These are phyloP conservation scores for Phasia obesa DNA, from an alignment of 2,888 invertebrate species.

Conservation along the genomic window DNA sequence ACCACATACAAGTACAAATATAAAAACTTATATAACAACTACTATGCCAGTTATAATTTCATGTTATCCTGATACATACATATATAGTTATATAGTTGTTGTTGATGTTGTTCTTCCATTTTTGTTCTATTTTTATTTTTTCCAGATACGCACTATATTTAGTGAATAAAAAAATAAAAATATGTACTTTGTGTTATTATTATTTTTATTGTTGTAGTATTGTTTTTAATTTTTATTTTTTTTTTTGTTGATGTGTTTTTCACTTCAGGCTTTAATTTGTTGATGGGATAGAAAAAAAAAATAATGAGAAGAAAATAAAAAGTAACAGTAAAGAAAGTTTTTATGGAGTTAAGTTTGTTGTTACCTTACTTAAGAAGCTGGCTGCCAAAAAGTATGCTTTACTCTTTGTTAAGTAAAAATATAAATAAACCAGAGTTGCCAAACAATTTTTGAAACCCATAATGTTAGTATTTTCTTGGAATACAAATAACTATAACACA, in stretches of 20 bases:
- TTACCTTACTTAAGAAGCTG: constrained; percentile 33
- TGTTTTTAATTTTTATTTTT: constrained; percentile 11
- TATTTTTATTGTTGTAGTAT: constrained; percentile 19
- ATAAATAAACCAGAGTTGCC: background rate
- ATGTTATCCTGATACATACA: constrained; percentile 8
- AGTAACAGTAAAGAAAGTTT: constrained; percentile 27
- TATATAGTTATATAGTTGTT: background rate
- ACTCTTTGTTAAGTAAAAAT: constrained; percentile 42
- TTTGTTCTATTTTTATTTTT: background rate
- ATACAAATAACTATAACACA: background rate
- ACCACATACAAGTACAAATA: background rate
- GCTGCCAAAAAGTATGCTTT: constrained; percentile 51
- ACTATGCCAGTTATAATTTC: constrained; percentile 4
- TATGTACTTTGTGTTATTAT: constrained; percentile 14
- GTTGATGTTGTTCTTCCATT: background rate
- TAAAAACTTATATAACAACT: background rate
- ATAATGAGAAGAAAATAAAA: background rate
- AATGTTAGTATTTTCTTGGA: background rate
- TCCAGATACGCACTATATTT: too few species aligned
- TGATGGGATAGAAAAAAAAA: constrained; percentile 56
- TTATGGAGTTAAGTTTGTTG: constrained; percentile 53
- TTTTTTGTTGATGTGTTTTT: constrained; percentile 38
- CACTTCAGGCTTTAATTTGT: constrained; percentile 67
- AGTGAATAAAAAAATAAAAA: background rate
- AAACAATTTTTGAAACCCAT: background rate